phyloP scores from a whole-genome alignment of 2,113 vertebrate genomes.

The Proteles cristata region DNA sequence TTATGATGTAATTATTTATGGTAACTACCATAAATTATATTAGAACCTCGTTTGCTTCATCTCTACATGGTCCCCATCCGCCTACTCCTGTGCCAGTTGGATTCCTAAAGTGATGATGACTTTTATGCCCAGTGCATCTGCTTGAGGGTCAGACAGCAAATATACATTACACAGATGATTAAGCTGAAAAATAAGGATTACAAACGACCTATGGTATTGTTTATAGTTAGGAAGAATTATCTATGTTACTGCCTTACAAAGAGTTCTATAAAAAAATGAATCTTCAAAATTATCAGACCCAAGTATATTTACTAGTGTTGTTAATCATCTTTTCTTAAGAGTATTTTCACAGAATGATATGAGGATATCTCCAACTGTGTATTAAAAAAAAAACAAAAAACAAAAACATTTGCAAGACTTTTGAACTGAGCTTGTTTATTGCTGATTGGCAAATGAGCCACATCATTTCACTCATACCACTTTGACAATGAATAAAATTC shows the following conservation, averaged over 20 bases:
- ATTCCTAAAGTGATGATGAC: background rate
- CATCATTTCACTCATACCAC: background rate
- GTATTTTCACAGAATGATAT: background rate
- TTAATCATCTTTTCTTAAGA: background rate
- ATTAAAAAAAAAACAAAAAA: background rate
- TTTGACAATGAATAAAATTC: background rate
- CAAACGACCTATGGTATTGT: background rate
- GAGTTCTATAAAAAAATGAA: background rate
- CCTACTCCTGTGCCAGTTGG: background rate
- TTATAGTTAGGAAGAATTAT: background rate
- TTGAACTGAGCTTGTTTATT: background rate
- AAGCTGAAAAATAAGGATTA: background rate
- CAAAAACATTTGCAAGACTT: background rate
- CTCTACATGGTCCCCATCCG: fast-evolving
- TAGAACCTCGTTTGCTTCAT: background rate
- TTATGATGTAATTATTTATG: background rate
- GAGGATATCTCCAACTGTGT: background rate
- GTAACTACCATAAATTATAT: background rate
- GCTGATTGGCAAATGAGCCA: background rate
- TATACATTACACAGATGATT: background rate
- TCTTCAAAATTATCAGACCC: background rate
- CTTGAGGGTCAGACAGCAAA: background rate
- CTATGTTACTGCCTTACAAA: background rate
- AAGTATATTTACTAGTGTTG: background rate
- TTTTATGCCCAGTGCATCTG: background rate